A percentile compares a stretch with the other conserved stretches of the same genome.
Conservation (phyloP, 2,888 invertebrate genomes). For the Vandiemenella viatica region DNA sequence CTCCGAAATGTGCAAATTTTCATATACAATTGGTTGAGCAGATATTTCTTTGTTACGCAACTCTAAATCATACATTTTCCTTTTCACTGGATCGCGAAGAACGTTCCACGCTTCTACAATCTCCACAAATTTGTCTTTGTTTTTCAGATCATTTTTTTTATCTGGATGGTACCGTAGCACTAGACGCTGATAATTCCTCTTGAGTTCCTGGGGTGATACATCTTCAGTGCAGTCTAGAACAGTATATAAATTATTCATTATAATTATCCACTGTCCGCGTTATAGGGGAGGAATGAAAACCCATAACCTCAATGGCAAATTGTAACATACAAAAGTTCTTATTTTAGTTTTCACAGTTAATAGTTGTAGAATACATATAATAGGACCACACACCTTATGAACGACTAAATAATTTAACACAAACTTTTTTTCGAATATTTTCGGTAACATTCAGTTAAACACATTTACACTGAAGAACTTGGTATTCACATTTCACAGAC, state of each 20-base stretch:
- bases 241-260: constrained; percentile 33
- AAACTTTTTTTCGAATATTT: too few species aligned
- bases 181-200: constrained; percentile 43
- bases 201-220: constrained; percentile 40
- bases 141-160: constrained; percentile 28
- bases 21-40: constrained; percentile 42
- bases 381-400: too few species aligned
- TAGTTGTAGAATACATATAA: too few species aligned
- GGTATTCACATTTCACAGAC: too few species aligned
- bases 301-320: too few species aligned
- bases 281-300: too few species aligned
- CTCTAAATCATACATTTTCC: constrained; percentile 49
- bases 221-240: constrained; percentile 37
- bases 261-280: too few species aligned
- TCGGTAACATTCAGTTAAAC: too few species aligned
- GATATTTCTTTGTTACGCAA: constrained; percentile 41
- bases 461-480: too few species aligned
- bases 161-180: constrained; percentile 45
- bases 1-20: constrained; percentile 35
- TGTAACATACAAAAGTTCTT: too few species aligned
- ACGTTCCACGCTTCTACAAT: constrained; percentile 59
- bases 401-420: too few species aligned
- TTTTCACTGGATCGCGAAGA: constrained; percentile 40
- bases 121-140: constrained; percentile 28
- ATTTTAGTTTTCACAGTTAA: too few species aligned